Conservation (phyloP, 2,113 vertebrate species). For the Oophaga pumilio region DNA sequence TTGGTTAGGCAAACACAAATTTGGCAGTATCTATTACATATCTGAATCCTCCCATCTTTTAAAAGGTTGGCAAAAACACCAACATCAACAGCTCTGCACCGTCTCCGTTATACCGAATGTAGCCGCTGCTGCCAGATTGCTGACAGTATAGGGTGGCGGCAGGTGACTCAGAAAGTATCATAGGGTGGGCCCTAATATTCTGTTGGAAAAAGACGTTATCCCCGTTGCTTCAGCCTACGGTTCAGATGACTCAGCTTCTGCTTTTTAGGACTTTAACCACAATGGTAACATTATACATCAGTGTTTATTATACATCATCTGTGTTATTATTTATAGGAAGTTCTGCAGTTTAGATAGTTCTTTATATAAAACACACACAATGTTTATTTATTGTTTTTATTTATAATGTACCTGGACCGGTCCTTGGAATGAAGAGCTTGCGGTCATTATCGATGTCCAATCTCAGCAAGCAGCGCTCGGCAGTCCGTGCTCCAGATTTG, state of each 20-base stretch:
- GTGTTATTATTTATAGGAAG: conserved; percentile 12
- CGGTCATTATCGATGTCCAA: not conserved
- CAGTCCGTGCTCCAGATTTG: not conserved
- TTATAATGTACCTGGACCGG: not conserved
- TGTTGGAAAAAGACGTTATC: not conserved
- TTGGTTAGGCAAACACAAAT: no score
- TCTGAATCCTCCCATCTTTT: no score
- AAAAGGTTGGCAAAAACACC: no score
- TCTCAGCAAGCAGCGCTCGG: not conserved
- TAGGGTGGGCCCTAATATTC: not conserved
- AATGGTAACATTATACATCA: not conserved
- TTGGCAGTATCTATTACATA: no score
- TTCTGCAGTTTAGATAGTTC: not conserved
- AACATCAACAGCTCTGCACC: not conserved
- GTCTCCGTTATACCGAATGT: not conserved
- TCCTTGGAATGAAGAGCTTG: not conserved
- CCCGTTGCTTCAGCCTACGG: not conserved
- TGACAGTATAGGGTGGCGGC: not conserved
- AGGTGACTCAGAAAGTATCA: not conserved
- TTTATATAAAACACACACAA: not conserved
- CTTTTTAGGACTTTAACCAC: conserved; percentile 13
- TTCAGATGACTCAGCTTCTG: not conserved
- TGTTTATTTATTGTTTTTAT: conserved; percentile 6
- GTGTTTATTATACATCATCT: conserved; percentile 24
- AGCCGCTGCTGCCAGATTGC: not conserved